A percentile compares a stretch with the other conserved stretches of the same genome.
These are phyloP conservation scores for Phoenoteleia sp. DNA, from an alignment of 2,888 invertebrate species.

Conservation along the genomic window DNA sequence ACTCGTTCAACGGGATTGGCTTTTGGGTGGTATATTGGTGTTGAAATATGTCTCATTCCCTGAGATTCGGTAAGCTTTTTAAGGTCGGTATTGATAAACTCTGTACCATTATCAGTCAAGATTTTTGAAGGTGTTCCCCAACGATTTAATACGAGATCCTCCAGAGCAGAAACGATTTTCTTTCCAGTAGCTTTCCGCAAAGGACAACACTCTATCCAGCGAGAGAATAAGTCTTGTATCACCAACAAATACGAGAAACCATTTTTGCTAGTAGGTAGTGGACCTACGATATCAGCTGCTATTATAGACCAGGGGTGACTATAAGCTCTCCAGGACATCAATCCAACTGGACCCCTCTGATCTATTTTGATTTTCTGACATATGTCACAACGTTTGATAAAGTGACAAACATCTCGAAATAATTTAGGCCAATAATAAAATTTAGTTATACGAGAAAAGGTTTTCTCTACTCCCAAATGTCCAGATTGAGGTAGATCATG, in stretches of 20 bases:
- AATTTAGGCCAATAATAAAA: constrained; percentile 36
- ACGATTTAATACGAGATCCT: constrained; percentile 62
- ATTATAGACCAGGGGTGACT: not conserved
- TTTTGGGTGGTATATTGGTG: constrained; percentile 9
- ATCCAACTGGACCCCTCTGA: not conserved
- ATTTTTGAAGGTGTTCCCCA: constrained; percentile 72
- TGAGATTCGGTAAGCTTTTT: not conserved
- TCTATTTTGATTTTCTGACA: constrained; percentile 20
- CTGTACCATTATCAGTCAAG: constrained; percentile 74
- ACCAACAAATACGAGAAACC: constrained; percentile 28
- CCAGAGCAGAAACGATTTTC: constrained; percentile 37
- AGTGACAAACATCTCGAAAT: constrained; percentile 16
- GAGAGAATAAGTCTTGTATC: constrained; percentile 47
- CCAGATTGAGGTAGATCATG: constrained; percentile 14
- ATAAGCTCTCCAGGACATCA: not conserved
- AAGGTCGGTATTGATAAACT: constrained; percentile 56
- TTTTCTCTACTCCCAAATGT: constrained; percentile 18
- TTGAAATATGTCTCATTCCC: not conserved
- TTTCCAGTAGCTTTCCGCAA: constrained; percentile 44
- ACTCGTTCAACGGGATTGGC: constrained; percentile 12
- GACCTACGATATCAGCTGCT: constrained; percentile 72
- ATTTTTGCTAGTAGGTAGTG: constrained; percentile 55
- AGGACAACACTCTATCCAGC: constrained; percentile 48
- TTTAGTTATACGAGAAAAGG: not conserved
- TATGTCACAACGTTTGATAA: not conserved